Evolutionary conservation across 2,888 invertebrate species (phyloP), one percentile per base, ranked within the genome.

Genomic region (Bellardia bayeri): DNA sequence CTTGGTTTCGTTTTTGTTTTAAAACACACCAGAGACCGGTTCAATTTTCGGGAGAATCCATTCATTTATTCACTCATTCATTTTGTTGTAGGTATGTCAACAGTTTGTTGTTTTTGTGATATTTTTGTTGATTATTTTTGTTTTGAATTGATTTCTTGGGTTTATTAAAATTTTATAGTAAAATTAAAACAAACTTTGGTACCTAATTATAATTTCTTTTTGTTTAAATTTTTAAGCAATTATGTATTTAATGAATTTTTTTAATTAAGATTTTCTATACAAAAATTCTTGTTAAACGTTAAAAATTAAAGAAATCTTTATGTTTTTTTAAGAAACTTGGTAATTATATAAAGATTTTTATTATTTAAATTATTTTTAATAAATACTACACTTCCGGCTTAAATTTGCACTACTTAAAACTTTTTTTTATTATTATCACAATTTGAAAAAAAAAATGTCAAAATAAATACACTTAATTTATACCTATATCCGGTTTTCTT

Each of bases 21-120:
- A 64, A 61, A 69, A 79, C 82, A 82, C 30, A 51, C 8, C 69
- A 58, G 51, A 79, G 79, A 88, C 87, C 87, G 85, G 85, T 87
- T 88, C 30, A 63, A 88, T 83, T 78, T 80, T 78, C 69, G 61
- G 72, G 68, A 81, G 76, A 89, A 86, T 75, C 69, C 37, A 82
- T 85, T 82, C 76, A 78, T 78, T 76, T 61, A 68, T n/a, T 54
- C 76, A 78, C 54, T 30, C 40, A 54, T 23, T 49, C 51, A 58
- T 58, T 79, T 81, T 83, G 76, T 83, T 76, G 79, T n/a, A n/a
- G n/a, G n/a, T 56, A 42, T 75, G 37, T 80, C 75, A 76, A 82
- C 79, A 76, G 80, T n/a, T 56, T 74, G 68, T 74, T 86, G 68
- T 74, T 58, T 69, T 78, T 30, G 37, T 37, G 37, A 37, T 37